Evolutionary conservation across 1,140 invertebrate species (phyloP).

Genomic region (Phocides pigmalion): DNA sequence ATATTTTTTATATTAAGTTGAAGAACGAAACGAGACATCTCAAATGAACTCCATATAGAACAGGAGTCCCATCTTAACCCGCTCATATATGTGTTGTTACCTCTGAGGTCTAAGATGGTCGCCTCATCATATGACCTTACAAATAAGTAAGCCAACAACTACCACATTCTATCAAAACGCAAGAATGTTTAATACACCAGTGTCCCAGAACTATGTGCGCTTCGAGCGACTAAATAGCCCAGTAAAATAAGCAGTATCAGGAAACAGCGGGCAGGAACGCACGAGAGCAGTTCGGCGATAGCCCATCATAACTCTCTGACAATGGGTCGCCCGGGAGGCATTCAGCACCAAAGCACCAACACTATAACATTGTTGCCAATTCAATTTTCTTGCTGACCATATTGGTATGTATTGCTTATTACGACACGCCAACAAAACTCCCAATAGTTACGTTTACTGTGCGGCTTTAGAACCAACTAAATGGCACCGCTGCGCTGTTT

Average conservation of each 20-base stretch:
- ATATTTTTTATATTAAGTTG: too few relatives aligned
- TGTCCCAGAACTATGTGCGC: too few relatives aligned
- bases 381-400: conserved; percentile 75
- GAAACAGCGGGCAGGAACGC: conserved; percentile 5
- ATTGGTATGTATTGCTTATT: conserved; percentile 54
- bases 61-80: too few relatives aligned
- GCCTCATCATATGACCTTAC: too few relatives aligned
- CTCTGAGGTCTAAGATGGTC: too few relatives aligned
- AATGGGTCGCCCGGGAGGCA: conserved; percentile 72
- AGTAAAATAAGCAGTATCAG: conserved; percentile 12
- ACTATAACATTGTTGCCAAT: conserved; percentile 56
- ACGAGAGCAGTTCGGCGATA: conserved; percentile 38
- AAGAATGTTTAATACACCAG: too few relatives aligned
- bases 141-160: too few relatives aligned
- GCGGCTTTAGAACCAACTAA: conserved; percentile 15
- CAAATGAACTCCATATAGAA: too few relatives aligned
- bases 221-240: background rate
- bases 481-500: conserved; percentile 13
- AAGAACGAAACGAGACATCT: too few relatives aligned
- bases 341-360: conserved; percentile 70
- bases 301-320: conserved; percentile 61
- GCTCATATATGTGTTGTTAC: too few relatives aligned
- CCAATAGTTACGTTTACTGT: conserved; percentile 25
- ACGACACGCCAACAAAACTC: conserved; percentile 34
- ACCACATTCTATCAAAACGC: too few relatives aligned